Evolutionary conservation across 2,113 vertebrate genomes (phyloP).

Genomic region (Gnathonemus longibarbis): DNA sequence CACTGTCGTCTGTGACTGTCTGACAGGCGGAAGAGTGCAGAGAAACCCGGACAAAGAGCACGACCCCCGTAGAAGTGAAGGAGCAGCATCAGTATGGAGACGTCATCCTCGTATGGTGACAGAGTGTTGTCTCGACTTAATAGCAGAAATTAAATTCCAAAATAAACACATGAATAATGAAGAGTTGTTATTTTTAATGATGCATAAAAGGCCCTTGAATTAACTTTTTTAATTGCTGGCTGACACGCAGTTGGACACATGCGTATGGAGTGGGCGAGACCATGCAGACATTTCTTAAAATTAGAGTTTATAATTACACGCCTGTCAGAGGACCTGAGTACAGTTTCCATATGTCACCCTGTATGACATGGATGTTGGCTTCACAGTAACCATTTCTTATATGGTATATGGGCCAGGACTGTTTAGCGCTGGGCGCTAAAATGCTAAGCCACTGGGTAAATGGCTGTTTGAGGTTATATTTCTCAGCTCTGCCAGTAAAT

Average conservation of each 20-base stretch:
- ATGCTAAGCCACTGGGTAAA: not conserved
- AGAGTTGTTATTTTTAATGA: conserved; percentile 25
- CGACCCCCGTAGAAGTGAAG: not conserved
- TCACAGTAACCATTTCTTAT: conserved; percentile 9
- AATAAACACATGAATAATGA: not conserved
- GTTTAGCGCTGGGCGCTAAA: not conserved
- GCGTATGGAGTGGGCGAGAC: not conserved
- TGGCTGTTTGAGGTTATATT: not conserved
- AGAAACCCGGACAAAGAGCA: not conserved
- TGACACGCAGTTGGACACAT: conserved; percentile 3
- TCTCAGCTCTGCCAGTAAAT: not conserved
- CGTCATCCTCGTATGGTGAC: not conserved
- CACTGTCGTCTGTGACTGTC: not conserved
- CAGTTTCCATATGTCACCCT: conserved; percentile 7
- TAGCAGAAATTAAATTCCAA: not conserved
- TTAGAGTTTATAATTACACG: conserved; percentile 22
- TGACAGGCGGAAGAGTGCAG: not conserved
- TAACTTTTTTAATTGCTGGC: conserved; percentile 30
- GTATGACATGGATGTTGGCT: conserved; percentile 18
- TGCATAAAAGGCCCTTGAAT: conserved; percentile 16
- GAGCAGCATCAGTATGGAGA: not conserved
- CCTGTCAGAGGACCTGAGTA: conserved; percentile 4
- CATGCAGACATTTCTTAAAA: conserved; percentile 3
- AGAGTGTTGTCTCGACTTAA: not conserved
- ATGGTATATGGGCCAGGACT: not conserved